Conservation (phyloP, 1,140 invertebrate genomes). For the Ruditapes philippinarum region DNA sequence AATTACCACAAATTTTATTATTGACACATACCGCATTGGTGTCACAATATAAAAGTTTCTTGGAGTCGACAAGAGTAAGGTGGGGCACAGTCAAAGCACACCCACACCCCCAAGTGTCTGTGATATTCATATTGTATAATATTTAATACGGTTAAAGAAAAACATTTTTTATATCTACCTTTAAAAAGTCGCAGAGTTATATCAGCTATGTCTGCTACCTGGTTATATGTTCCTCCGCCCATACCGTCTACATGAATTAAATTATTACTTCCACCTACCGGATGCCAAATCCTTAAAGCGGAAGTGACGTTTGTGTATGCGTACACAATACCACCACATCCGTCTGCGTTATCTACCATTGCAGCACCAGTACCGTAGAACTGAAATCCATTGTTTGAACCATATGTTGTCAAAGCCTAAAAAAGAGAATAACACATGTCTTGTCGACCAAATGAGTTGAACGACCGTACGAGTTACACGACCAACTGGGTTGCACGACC, state of each 20-base stretch:
- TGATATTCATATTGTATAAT: no score
- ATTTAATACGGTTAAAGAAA: no score
- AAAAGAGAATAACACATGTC: no score
- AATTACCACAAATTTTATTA: no score
- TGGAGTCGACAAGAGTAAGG: no score
- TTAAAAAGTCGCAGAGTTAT: neutral
- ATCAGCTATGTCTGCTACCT: neutral
- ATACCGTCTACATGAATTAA: neutral
- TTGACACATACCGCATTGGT: no score
- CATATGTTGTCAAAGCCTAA: neutral
- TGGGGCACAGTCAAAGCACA: no score
- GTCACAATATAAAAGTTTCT: no score
- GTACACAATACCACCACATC: slow-evolving; percentile 49
- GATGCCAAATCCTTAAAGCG: slow-evolving; percentile 14
- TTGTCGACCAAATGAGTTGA: no score
- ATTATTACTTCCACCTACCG: neutral
- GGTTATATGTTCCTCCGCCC: neutral
- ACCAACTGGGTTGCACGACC: no score
- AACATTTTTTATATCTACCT: slow-evolving; percentile 19
- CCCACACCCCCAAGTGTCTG: no score
- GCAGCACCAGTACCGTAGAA: slow-evolving; percentile 45
- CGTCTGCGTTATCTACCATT: slow-evolving; percentile 24
- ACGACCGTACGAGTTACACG: no score
- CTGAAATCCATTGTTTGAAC: slow-evolving; percentile 1
- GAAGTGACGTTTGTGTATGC: slow-evolving; percentile 24